phyloP scores from a whole-genome alignment of 2,888 invertebrate genomes.

The Troides helena region DNA sequence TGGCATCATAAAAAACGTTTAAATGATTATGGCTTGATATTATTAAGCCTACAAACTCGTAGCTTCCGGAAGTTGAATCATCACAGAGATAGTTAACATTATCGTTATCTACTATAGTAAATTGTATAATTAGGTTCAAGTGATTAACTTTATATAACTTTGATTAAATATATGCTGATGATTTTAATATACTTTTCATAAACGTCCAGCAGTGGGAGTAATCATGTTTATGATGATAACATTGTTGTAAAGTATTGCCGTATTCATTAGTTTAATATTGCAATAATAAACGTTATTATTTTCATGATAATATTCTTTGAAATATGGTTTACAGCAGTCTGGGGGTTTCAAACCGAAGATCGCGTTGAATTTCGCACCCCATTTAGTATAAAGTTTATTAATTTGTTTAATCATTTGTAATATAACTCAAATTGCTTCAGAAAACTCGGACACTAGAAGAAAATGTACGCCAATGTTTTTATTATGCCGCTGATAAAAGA shows the following conservation, averaged over 20 bases:
- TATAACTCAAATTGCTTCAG: background rate
- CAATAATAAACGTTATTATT: background rate
- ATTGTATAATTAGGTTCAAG: no score
- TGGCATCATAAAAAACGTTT: no score
- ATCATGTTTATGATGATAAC: no score
- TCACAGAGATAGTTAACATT: background rate
- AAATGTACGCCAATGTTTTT: background rate
- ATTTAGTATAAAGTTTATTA: background rate
- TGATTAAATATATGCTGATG: no score
- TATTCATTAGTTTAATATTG: background rate
- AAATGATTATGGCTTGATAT: background rate
- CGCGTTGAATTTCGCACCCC: background rate
- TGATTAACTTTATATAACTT: no score
- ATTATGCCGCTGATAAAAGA: background rate
- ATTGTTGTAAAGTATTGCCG: no score
- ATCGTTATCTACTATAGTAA: no score
- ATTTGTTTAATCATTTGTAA: constrained; percentile 2
- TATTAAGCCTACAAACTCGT: background rate
- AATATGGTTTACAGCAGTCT: background rate
- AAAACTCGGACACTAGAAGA: background rate
- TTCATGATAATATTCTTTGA: background rate
- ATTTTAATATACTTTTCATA: no score
- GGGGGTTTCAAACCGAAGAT: background rate
- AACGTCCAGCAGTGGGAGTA: no score
- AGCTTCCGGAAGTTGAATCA: background rate